phyloP scores from a whole-genome alignment of 1,140 invertebrate genomes.

The Samia ricini region DNA sequence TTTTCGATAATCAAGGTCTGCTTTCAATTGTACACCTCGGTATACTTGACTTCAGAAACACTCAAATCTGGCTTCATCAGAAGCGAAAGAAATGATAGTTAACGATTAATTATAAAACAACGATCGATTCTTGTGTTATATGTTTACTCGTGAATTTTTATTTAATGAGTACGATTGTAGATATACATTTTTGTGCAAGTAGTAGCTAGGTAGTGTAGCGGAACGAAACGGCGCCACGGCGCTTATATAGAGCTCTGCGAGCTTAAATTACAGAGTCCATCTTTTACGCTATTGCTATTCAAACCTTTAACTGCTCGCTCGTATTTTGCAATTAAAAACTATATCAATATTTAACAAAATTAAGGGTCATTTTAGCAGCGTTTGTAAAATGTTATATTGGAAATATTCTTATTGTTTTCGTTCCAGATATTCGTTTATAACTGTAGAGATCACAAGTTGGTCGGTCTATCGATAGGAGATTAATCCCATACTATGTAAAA shows the following conservation, averaged over 20 bases:
- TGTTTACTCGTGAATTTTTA: background rate
- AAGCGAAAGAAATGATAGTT: background rate
- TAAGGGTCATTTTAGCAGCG: too few relatives aligned
- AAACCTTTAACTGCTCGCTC: too few relatives aligned
- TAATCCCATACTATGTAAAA: too few relatives aligned
- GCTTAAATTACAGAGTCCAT: conserved; percentile 5
- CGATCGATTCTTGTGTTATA: background rate
- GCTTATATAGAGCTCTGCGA: background rate
- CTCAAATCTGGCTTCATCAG: background rate
- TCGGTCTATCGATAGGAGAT: too few relatives aligned
- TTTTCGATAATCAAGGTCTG: background rate
- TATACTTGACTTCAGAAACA: background rate
- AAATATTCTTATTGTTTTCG: too few relatives aligned
- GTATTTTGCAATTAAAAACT: too few relatives aligned
- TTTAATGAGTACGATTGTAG: background rate
- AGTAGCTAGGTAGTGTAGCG: conserved; percentile 5
- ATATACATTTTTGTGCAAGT: conserved; percentile 7
- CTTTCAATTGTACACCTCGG: background rate
- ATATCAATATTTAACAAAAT: too few relatives aligned
- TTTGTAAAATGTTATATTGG: too few relatives aligned
- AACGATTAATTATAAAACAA: background rate
- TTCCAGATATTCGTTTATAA: too few relatives aligned
- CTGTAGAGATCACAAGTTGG: too few relatives aligned
- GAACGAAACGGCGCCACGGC: background rate
- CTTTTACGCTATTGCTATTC: background rate